Conservation (phyloP, 2,888 invertebrate genomes). For the Catonia carolina region DNA sequence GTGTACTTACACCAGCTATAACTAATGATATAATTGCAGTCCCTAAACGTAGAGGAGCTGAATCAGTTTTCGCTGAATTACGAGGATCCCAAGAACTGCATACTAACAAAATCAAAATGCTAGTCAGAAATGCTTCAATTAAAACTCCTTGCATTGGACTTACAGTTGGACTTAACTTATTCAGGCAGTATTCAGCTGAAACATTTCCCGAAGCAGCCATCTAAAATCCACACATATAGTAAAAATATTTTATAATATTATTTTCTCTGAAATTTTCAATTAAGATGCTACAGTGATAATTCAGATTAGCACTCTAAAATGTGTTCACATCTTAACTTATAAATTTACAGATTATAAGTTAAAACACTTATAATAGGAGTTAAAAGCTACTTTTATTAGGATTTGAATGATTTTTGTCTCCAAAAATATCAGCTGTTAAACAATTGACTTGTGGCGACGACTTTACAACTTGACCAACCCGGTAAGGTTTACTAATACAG, state of each 20-base stretch:
- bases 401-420: too few relatives aligned
- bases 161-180: conserved; percentile 29
- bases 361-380: too few relatives aligned
- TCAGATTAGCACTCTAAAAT: conserved; percentile 2
- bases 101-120: conserved; percentile 41
- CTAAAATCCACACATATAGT: conserved; percentile 31
- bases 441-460: too few relatives aligned
- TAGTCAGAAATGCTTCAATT: conserved; percentile 41
- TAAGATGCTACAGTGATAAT: not conserved
- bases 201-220: conserved; percentile 38
- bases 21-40: conserved; percentile 42
- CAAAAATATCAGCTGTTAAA: too few relatives aligned
- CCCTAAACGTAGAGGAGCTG: conserved; percentile 43
- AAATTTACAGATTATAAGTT: too few relatives aligned
- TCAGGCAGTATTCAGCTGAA: conserved; percentile 40
- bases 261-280: not conserved
- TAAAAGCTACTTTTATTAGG: too few relatives aligned
- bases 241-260: not conserved
- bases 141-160: conserved; percentile 39
- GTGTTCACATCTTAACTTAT: not conserved
- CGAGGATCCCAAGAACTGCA: conserved; percentile 44
- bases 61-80: conserved; percentile 41
- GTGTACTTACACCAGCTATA: conserved; percentile 38
- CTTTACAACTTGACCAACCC: too few relatives aligned
- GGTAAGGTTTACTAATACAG: too few relatives aligned